These are phyloP conservation scores for Synanceia verrucosa DNA, from an alignment of 2,797 vertebrate genomes.

Conservation along the genomic window DNA sequence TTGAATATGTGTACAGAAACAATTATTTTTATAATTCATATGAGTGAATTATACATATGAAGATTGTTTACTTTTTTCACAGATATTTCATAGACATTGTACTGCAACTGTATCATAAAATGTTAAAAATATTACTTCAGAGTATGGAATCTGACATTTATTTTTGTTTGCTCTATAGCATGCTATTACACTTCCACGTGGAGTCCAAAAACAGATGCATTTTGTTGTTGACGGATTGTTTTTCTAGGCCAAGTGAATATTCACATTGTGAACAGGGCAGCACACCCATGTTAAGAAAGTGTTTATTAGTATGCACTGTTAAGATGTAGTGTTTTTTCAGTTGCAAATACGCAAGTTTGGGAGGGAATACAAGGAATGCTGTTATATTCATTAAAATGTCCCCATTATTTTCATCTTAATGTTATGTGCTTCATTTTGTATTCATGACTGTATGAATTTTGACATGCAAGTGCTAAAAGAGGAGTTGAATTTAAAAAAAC, in stretches of 20 bases:
- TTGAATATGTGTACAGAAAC: slow-evolving; percentile 80
- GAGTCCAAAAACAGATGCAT: slow-evolving; percentile 62
- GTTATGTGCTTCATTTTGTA: neutral
- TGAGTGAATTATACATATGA: slow-evolving; percentile 52
- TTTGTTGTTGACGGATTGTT: slow-evolving; percentile 61
- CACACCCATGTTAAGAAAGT: slow-evolving; percentile 53
- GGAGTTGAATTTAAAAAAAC: slow-evolving; percentile 16
- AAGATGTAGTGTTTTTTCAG: slow-evolving; percentile 48
- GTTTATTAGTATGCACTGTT: slow-evolving; percentile 62
- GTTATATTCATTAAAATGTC: slow-evolving; percentile 67
- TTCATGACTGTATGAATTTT: neutral
- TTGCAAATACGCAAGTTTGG: slow-evolving; percentile 36
- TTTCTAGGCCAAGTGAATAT: slow-evolving; percentile 59
- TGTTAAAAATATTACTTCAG: slow-evolving; percentile 67
- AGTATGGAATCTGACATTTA: slow-evolving; percentile 72
- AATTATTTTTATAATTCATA: slow-evolving; percentile 84
- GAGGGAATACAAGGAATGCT: slow-evolving; percentile 67
- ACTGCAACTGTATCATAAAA: slow-evolving; percentile 72
- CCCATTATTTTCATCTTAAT: slow-evolving; percentile 10
- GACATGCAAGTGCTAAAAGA: slow-evolving; percentile 11
- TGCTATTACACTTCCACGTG: slow-evolving; percentile 70
- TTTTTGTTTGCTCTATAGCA: slow-evolving; percentile 80
- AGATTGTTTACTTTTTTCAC: slow-evolving; percentile 86
- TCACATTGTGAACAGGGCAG: slow-evolving; percentile 54
- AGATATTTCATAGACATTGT: slow-evolving; percentile 82